Percentiles rank a stretch among this genome's conserved stretches.
phyloP scores from a whole-genome alignment of 2,113 vertebrate species.

The Limanda limanda region DNA sequence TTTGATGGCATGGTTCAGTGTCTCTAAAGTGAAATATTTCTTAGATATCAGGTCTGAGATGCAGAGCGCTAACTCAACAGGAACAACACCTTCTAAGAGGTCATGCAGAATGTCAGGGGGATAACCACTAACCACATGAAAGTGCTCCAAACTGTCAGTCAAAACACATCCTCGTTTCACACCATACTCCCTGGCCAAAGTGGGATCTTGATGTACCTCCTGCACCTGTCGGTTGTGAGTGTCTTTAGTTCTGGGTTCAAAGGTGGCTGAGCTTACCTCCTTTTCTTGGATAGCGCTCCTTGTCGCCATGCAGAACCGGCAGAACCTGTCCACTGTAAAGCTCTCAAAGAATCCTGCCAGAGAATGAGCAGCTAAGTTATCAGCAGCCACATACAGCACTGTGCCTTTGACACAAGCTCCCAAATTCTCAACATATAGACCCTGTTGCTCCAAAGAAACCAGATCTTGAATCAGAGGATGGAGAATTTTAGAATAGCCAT shows the following conservation, averaged over 20 bases:
- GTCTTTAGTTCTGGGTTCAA: not conserved
- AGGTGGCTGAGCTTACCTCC: slow-evolving; percentile 1
- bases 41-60: not conserved
- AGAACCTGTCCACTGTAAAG: slow-evolving; percentile 5
- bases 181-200: not conserved
- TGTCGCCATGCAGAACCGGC: slow-evolving; percentile 24
- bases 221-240: not conserved
- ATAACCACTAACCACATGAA: not conserved
- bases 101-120: not conserved
- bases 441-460: not conserved
- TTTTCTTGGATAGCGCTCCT: slow-evolving; percentile 1
- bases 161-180: not conserved
- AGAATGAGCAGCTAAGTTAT: slow-evolving; percentile 28
- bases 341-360: not conserved
- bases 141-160: not conserved
- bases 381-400: slow-evolving; percentile 16
- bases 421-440: slow-evolving; percentile 16
- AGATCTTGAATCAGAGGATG: not conserved
- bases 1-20: slow-evolving; percentile 17
- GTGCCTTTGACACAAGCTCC: slow-evolving; percentile 26
- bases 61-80: not conserved
- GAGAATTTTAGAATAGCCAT: not conserved
- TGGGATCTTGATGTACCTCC: not conserved
- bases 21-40: not conserved
- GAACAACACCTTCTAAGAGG: slow-evolving; percentile 9